A percentile compares a stretch with the other conserved stretches of the same genome.
These are phyloP conservation scores for Aphelinus atriplicis DNA, from an alignment of 1,140 invertebrate genomes.

Conservation along the genomic window DNA sequence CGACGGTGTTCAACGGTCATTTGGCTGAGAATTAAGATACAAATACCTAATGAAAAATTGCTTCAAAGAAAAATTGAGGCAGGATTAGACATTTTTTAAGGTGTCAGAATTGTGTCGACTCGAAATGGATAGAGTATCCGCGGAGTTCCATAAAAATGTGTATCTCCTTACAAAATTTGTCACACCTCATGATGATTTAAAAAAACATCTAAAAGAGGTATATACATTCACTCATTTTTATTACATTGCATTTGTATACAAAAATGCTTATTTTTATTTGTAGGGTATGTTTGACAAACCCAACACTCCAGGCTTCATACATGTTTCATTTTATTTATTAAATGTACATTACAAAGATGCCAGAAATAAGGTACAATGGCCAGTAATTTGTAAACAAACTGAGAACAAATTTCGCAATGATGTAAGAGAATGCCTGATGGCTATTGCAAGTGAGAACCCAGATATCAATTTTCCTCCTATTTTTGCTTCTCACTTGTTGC, in stretches of 20 bases:
- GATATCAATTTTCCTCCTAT: constrained; percentile 53
- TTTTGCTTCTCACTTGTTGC: constrained; percentile 50
- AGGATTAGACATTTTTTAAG: too few species aligned
- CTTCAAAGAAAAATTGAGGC: too few species aligned
- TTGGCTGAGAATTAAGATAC: too few species aligned
- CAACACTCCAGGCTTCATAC: constrained; percentile 64
- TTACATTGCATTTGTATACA: constrained; percentile 1
- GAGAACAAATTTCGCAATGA: constrained; percentile 63
- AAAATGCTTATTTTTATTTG: constrained; percentile 36
- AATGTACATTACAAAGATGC: constrained; percentile 59
- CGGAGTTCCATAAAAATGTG: constrained; percentile 52
- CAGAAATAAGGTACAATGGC: constrained; percentile 64
- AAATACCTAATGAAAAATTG: too few species aligned
- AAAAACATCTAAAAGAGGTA: constrained; percentile 57
- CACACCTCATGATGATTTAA: constrained; percentile 52
- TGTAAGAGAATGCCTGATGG: constrained; percentile 51
- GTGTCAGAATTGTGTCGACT: too few species aligned
- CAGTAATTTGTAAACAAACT: constrained; percentile 62
- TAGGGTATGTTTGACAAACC: constrained; percentile 67
- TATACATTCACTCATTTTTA: constrained; percentile 19
- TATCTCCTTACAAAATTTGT: constrained; percentile 49
- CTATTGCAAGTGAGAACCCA: constrained; percentile 51
- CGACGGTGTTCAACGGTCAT: not conserved
- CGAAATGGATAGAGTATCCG: constrained; percentile 32
- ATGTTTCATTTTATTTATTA: constrained; percentile 65